A percentile compares a stretch with the other conserved stretches of the same genome.
These are phyloP conservation scores for Phasianus colchicus DNA, from an alignment of 2,113 vertebrate species.

Conservation along the genomic window DNA sequence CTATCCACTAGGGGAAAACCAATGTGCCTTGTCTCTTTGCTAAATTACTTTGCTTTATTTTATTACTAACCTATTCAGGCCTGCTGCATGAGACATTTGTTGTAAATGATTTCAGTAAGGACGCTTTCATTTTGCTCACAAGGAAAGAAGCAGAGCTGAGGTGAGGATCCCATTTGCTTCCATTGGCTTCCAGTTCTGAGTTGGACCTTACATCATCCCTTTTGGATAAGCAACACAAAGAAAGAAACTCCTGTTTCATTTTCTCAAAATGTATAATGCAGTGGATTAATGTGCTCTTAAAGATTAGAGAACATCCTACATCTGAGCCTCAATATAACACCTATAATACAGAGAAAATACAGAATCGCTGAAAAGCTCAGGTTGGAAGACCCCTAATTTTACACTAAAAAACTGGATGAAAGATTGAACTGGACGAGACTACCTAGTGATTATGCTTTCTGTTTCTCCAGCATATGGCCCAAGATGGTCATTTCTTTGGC, in stretches of 20 bases:
- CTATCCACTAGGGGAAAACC: background rate
- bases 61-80: constrained; percentile 13
- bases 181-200: background rate
- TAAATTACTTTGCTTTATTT: constrained; percentile 31
- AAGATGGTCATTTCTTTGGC: background rate
- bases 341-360: background rate
- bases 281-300: background rate
- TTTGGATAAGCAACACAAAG: background rate
- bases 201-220: background rate
- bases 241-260: background rate
- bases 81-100: background rate
- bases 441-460: background rate
- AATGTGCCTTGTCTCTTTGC: background rate
- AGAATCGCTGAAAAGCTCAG: background rate
- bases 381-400: background rate
- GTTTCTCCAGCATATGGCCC: background rate
- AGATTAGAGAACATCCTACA: background rate
- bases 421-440: background rate
- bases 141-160: background rate
- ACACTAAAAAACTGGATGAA: background rate
- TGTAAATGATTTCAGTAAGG: background rate
- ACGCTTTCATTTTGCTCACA: background rate
- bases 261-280: background rate
- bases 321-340: background rate
- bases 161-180: background rate